Evolutionary conservation across 2,113 vertebrate genomes (phyloP), one percentile per base, ranked within the genome.

Genomic region (Seriola dumerili): DNA sequence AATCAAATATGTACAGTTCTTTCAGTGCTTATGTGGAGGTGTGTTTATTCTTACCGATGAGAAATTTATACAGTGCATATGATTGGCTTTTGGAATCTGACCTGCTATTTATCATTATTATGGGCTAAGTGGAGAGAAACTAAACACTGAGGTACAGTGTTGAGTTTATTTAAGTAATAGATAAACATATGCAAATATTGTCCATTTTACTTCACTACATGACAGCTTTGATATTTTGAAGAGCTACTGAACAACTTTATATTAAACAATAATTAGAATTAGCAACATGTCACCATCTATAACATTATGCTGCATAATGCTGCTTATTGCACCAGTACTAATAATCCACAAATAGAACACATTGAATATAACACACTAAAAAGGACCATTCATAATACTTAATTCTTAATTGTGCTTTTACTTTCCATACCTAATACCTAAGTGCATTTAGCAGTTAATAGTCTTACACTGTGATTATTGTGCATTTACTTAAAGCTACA

Each of bases 1-100:
- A 80, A 65, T 13, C 50, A 73, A 71, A 80, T 59, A 59, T 70
- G 57, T 55, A 19, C 32, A 3, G 48, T 29, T 72, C 62, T 81
- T 55, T 72, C 19, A 50, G 2, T 21, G 78, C 23, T 55, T 71
- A 58, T 78, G 68, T 62, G 74, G 29, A 29, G 29, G 64, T 17
- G 23, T 58, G 63, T 44, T 76, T 67, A 59, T 44, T 66, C 34
- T 38, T 62, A 62, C 25, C 17, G 3, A 19, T 67, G 34, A 59
- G 13, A 73, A 62, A 54, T 57, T 29, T n/a, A 46, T 25, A 62
- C 52, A 62, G 46, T 61, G 10, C 61, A 62, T 29, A 8, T 55
- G 38, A 3, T 59, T 48, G 36, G 12, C 10, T 8, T 67, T 78
- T 23, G 3, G 4, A 25, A n/a, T 0, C 59, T 50, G 58, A 50